A percentile compares a stretch with the other conserved stretches of the same genome.
phyloP scores from a whole-genome alignment of 2,797 vertebrate genomes.

The Anolis apletophallus region DNA sequence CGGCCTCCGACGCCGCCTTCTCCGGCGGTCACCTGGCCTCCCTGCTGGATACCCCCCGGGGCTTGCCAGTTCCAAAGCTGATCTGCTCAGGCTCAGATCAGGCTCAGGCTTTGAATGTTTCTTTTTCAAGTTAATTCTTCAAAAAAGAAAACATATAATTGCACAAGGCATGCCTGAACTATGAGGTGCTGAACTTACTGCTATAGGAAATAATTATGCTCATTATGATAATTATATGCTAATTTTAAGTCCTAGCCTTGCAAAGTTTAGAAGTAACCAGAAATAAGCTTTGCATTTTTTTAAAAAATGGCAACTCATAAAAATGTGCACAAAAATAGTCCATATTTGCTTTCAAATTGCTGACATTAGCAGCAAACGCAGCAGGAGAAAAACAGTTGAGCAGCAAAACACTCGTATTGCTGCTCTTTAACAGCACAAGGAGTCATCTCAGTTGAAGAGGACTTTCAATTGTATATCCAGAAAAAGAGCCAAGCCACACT shows the following conservation, averaged over 20 bases:
- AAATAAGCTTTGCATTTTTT: not conserved
- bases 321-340: not conserved
- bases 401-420: constrained; percentile 26
- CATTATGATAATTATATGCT: not conserved
- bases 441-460: constrained; percentile 42
- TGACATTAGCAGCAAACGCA: constrained; percentile 13
- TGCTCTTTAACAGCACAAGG: constrained; percentile 40
- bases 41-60: too few relatives aligned
- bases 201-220: not conserved
- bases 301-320: not conserved
- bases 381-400: constrained; percentile 40
- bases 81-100: too few relatives aligned
- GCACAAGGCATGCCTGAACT: not conserved
- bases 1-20: too few relatives aligned
- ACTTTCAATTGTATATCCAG: constrained; percentile 56
- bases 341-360: not conserved
- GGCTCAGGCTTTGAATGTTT: too few relatives aligned
- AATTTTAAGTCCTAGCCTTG: not conserved
- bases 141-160: not conserved
- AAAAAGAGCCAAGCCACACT: constrained; percentile 53
- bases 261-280: not conserved
- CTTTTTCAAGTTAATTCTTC: not conserved
- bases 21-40: too few relatives aligned
- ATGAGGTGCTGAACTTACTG: not conserved
- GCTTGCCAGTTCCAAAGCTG: too few relatives aligned